Base-by-base conservation (phyloP, 2,113 vertebrate species). In the Lepus americanus region DNA sequence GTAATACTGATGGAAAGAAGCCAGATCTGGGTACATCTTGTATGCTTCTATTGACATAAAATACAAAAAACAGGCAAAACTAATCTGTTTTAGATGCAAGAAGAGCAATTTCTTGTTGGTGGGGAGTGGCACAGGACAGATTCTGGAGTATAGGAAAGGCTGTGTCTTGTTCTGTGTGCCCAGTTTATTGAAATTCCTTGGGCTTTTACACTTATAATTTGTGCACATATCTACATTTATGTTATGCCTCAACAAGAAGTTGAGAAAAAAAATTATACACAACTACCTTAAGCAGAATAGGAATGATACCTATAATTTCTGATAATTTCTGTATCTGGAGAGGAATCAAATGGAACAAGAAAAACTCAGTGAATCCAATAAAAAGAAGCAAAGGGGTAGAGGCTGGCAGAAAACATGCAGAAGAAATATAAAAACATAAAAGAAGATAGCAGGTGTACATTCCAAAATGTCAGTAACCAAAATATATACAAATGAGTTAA, bases 361-460 rank as follows among this genome's bases (percentile, higher is more conserved):
- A 83, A 76, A 72, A 86, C 25, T 79, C 14, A 49, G n/a, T 67
- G 23, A 53, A 29, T 63, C 63, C 11, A 72, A 73, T 27, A 87
- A 90, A 95, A 92, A 63, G 33, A 27, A 70, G n/a, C 23, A 5
- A 51, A 61, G 20, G 5, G 2, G 8, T 39, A 4, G 53, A 83
- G 29, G 36, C 53, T 78, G 16, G 70, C 36, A 82, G 79, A 29
- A 87, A 87, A 63, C 61, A 78, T 87, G 33, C 64, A 90, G 19
- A 80, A 87, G 70, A 82, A 86, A 87, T 4, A 82, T 44, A 51
- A 82, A 87, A 89, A 73, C 36, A 84, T 36, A 84, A 89, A 94
- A 59, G 59, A 92, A 86, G 49, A 84, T 16, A 33, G 61, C 25
- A 80, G n/a, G 23, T 69, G 29, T 36, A 66, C 59, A 0, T 10